phyloP scores from a whole-genome alignment of 2,888 invertebrate species.

The Ethmia dodecea region DNA sequence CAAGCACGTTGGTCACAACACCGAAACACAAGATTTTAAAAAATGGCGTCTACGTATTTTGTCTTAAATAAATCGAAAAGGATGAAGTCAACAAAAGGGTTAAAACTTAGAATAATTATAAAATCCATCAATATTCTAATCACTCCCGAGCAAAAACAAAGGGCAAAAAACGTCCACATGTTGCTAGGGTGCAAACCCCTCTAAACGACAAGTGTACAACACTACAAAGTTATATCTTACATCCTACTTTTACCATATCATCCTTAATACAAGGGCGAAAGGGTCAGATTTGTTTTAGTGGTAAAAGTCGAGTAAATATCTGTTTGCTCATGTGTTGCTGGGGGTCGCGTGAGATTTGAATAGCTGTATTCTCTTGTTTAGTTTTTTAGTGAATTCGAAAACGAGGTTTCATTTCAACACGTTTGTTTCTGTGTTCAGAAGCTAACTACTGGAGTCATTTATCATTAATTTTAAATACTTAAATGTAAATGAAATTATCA shows the following conservation, averaged over 20 bases:
- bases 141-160: conserved; percentile 47
- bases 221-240: conserved; percentile 28
- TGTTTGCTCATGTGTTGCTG: conserved; percentile 68
- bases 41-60: no score
- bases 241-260: neutral
- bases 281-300: conserved; percentile 8
- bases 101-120: conserved; percentile 16
- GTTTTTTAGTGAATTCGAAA: conserved; percentile 7
- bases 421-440: no score
- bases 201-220: conserved; percentile 53
- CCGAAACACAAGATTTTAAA: no score
- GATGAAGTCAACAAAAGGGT: no score
- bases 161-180: conserved; percentile 55
- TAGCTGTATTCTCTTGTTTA: conserved; percentile 27
- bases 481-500: no score
- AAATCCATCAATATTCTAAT: conserved; percentile 40
- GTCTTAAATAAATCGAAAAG: no score
- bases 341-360: conserved; percentile 51
- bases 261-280: conserved; percentile 21
- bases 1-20: no score
- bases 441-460: no score
- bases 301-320: neutral
- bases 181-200: conserved; percentile 52
- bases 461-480: no score
- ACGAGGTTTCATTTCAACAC: no score